Evolutionary conservation across 2,113 vertebrate genomes (phyloP).

Genomic region (Halichoeres trimaculatus): DNA sequence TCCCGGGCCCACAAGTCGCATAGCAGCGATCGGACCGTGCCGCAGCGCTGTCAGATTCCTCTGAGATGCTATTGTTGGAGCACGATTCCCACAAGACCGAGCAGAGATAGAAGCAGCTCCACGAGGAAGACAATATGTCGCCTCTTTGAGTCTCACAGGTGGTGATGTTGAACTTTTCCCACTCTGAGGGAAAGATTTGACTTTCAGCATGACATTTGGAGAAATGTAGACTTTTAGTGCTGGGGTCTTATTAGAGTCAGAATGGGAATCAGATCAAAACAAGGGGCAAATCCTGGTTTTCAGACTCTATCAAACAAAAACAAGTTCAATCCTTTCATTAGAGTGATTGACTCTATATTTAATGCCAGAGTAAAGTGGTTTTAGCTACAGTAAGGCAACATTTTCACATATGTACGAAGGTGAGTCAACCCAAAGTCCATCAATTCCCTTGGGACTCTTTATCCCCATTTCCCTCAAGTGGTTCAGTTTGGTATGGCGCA

Average conservation of each 20-base stretch:
- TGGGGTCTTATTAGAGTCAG: too few relatives aligned
- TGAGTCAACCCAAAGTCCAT: too few relatives aligned
- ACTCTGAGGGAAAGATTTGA: slow-evolving; percentile 7
- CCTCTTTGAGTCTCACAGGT: slow-evolving; percentile 16
- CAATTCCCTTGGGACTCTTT: too few relatives aligned
- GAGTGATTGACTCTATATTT: too few relatives aligned
- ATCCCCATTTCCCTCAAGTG: too few relatives aligned
- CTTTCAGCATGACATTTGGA: not conserved
- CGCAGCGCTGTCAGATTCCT: slow-evolving; percentile 48
- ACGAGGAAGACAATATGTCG: slow-evolving; percentile 57
- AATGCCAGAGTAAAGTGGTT: too few relatives aligned
- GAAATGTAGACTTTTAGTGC: not conserved
- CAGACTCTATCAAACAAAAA: slow-evolving; percentile 2
- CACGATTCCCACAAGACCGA: slow-evolving; percentile 40
- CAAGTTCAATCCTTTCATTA: not conserved
- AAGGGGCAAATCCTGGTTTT: too few relatives aligned
- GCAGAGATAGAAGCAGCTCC: slow-evolving; percentile 47
- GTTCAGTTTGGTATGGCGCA: too few relatives aligned
- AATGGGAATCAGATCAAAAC: too few relatives aligned
- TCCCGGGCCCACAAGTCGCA: slow-evolving; percentile 67
- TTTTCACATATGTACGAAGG: too few relatives aligned
- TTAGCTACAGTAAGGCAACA: too few relatives aligned
- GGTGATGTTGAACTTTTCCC: slow-evolving; percentile 3
- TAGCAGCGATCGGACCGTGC: slow-evolving; percentile 57
- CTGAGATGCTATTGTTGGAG: slow-evolving; percentile 64